These are phyloP conservation scores for Trilocha varians DNA, from an alignment of 2,888 invertebrate species.

Conservation along the genomic window DNA sequence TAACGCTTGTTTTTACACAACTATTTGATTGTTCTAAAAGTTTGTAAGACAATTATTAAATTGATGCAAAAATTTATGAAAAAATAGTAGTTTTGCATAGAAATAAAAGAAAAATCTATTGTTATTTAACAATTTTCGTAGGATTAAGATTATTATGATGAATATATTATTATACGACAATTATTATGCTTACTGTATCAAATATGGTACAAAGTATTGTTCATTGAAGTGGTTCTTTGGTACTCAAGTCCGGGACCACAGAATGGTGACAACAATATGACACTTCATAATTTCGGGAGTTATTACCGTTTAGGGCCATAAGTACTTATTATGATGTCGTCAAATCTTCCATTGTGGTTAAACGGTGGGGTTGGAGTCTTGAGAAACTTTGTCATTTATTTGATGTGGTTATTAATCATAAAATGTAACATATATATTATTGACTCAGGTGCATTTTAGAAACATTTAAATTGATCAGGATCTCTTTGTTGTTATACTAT, in stretches of 20 bases:
- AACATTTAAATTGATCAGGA: too few relatives aligned
- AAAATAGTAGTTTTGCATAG: too few relatives aligned
- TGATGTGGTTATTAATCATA: neutral
- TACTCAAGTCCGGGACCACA: slow-evolving; percentile 26
- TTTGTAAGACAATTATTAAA: too few relatives aligned
- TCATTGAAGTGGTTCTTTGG: slow-evolving; percentile 45
- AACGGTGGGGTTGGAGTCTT: neutral
- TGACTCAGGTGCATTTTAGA: too few relatives aligned
- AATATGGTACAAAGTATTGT: slow-evolving; percentile 54
- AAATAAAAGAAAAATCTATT: too few relatives aligned
- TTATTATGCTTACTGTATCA: slow-evolving; percentile 17
- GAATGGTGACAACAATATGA: slow-evolving; percentile 24
- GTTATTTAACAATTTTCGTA: slow-evolving; percentile 10
- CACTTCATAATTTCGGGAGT: slow-evolving; percentile 30
- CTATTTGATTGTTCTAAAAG: too few relatives aligned
- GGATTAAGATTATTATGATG: neutral
- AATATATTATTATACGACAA: neutral
- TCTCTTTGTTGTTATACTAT: too few relatives aligned
- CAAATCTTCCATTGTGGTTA: slow-evolving; percentile 12
- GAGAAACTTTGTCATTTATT: neutral
- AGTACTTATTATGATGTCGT: slow-evolving; percentile 30
- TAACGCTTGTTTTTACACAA: too few relatives aligned
- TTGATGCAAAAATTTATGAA: too few relatives aligned
- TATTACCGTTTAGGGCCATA: slow-evolving; percentile 33
- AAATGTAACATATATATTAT: too few relatives aligned